Evolutionary conservation across 1,140 invertebrate genomes (phyloP), one percentile per base, ranked within the genome.

Genomic region (Pseudomyrmex cubaensis): DNA sequence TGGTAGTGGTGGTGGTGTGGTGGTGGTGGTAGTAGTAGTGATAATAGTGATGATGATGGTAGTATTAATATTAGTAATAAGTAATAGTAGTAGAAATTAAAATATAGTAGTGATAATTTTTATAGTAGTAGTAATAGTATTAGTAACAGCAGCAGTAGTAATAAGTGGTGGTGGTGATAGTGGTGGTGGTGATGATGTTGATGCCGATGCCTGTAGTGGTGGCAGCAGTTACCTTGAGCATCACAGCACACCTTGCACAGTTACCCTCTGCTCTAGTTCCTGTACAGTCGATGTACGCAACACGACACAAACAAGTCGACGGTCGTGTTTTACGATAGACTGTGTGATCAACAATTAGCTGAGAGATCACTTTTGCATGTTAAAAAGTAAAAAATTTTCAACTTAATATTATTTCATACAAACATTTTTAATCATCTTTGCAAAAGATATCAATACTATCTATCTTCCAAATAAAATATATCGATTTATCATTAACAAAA

Each of bases 181-280:
- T 35, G 61, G 50, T 72, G 56, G 17, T 74, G 66, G 48, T 46
- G 67, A 44, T 63, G 82, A 25, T 75, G 70, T 54, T 67, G 54
- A 76, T 67, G 54, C 54, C 22, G 76, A 56, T 63, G 72, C 82
- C 78, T 74, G 61, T 77, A 73, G 70, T 67, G 75, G 87, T 75
- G 70, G 83, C 46, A 73, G 73, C 52, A 59, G 74, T 89, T 84
- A 89, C 87, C 88, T 89, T 88, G 87, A 88, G 83, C 84, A 88
- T 69, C 86, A 85, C 75, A 62, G 74, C 78, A 85, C 85, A 90
- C 89, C 88, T 90, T 88, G 89, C 87, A 83, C 89, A 87, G 88
- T 90, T 88, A 90, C 89, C 89, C 89, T 88, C 82, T 89, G 84
- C 78, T 88, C 86, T 72, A 89, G 86, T 90, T 88, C 72, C 82